A percentile compares a stretch with the other conserved stretches of the same genome.
These are phyloP conservation scores for Gadopsis marmoratus DNA, from an alignment of 2,797 vertebrate genomes.

Conservation along the genomic window DNA sequence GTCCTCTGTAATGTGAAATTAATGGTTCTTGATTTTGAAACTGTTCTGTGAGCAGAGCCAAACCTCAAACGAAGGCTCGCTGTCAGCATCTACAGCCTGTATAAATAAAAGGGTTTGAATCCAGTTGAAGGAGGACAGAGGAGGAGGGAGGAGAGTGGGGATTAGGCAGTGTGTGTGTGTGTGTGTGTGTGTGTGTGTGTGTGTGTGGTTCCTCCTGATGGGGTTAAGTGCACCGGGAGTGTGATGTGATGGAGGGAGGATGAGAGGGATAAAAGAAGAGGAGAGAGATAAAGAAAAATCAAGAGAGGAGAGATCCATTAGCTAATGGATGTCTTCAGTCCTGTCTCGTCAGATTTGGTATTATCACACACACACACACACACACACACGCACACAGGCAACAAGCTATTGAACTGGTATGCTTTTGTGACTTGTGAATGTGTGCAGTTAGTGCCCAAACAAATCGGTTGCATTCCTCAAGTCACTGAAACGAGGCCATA, in stretches of 20 bases:
- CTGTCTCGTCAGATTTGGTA: slow-evolving; percentile 81
- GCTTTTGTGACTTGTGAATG: slow-evolving; percentile 41
- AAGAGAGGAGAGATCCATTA: slow-evolving; percentile 88
- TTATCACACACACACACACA: slow-evolving; percentile 44
- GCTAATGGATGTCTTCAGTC: slow-evolving; percentile 93
- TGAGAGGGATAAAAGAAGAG: slow-evolving; percentile 70
- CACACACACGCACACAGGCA: slow-evolving; percentile 19
- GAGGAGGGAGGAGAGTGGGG: neutral
- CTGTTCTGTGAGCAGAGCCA: slow-evolving; percentile 29
- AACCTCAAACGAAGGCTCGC: slow-evolving; percentile 36
- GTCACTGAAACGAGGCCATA: slow-evolving; percentile 28
- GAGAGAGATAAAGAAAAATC: slow-evolving; percentile 33
- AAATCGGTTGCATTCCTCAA: slow-evolving; percentile 39
- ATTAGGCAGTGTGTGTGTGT: neutral
- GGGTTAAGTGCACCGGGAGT: slow-evolving; percentile 77
- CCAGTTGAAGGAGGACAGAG: slow-evolving; percentile 71
- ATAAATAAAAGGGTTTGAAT: slow-evolving; percentile 59
- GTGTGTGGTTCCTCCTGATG: slow-evolving; percentile 59
- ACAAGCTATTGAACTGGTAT: slow-evolving; percentile 15
- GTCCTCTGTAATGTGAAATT: slow-evolving; percentile 18
- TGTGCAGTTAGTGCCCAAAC: slow-evolving; percentile 21
- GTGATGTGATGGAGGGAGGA: slow-evolving; percentile 75
- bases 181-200: slow-evolving; percentile 15
- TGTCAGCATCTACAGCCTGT: slow-evolving; percentile 24
- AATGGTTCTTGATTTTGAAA: slow-evolving; percentile 41